phyloP scores from a whole-genome alignment of 1,140 invertebrate species.

The Doryteuthis pealeii region DNA sequence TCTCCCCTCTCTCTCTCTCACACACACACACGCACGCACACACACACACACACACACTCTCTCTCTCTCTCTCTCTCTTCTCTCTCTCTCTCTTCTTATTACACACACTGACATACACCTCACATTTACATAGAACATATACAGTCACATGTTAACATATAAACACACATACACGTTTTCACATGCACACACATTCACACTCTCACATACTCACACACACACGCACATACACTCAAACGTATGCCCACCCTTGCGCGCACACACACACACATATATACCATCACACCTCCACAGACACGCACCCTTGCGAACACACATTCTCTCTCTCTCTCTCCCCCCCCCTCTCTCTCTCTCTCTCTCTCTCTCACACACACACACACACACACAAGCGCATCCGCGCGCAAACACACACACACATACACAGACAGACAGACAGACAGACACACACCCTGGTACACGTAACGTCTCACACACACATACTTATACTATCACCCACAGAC shows the following conservation, averaged over 20 bases:
- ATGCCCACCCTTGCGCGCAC: neutral
- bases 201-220: neutral
- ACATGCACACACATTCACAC: neutral
- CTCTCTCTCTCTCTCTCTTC: no score
- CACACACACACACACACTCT: no score
- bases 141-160: no score
- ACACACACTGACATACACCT: no score
- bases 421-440: neutral
- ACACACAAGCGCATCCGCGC: neutral
- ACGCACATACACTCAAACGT: neutral
- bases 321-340: slow-evolving; percentile 5
- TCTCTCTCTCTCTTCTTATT: no score
- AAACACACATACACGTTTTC: neutral
- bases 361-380: slow-evolving; percentile 12
- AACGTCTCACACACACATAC: slow-evolving; percentile 1
- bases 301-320: neutral
- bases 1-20: no score
- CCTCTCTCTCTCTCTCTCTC: no score
- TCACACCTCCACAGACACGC: no score
- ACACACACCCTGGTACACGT: neutral
- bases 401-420: neutral
- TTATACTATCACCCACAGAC: neutral
- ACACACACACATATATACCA: neutral
- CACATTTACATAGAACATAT: no score
- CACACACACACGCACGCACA: no score